Conservation (phyloP, 2,113 vertebrate genomes). For the Cyanoliseus patagonus region DNA sequence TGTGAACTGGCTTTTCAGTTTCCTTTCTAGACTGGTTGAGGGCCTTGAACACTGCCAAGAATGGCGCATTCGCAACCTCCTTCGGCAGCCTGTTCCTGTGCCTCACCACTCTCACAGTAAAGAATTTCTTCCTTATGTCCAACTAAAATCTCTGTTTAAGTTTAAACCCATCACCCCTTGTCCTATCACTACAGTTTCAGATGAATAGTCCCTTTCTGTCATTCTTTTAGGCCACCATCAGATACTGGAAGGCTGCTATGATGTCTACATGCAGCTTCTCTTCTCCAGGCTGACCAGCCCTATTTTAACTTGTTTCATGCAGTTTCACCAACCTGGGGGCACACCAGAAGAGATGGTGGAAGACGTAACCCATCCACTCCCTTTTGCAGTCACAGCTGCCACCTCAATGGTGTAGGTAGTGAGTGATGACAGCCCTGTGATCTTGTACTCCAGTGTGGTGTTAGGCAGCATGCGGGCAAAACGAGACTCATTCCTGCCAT, state of each 20-base stretch:
- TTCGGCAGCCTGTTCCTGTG: not conserved
- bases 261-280: not conserved
- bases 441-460: conserved; percentile 86
- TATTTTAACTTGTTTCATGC: not conserved
- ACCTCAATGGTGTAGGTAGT: conserved; percentile 91
- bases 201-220: not conserved
- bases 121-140: not conserved
- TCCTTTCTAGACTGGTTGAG: not conserved
- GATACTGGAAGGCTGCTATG: not conserved
- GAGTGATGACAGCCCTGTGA: conserved; percentile 87
- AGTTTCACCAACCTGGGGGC: conserved; percentile 86
- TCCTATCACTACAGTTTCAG: not conserved
- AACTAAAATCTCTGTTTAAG: not conserved
- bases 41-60: not conserved
- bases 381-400: conserved; percentile 82
- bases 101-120: not conserved
- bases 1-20: not conserved
- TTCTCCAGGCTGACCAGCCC: not conserved
- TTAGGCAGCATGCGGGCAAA: conserved; percentile 78
- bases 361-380: conserved; percentile 80
- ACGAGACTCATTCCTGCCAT: conserved; percentile 79
- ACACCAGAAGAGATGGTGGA: conserved; percentile 95
- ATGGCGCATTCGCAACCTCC: not conserved
- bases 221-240: not conserved
- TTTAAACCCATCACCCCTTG: not conserved